These are phyloP conservation scores for Drosophila fungiperda DNA, from an alignment of 2,888 invertebrate genomes.

Conservation along the genomic window DNA sequence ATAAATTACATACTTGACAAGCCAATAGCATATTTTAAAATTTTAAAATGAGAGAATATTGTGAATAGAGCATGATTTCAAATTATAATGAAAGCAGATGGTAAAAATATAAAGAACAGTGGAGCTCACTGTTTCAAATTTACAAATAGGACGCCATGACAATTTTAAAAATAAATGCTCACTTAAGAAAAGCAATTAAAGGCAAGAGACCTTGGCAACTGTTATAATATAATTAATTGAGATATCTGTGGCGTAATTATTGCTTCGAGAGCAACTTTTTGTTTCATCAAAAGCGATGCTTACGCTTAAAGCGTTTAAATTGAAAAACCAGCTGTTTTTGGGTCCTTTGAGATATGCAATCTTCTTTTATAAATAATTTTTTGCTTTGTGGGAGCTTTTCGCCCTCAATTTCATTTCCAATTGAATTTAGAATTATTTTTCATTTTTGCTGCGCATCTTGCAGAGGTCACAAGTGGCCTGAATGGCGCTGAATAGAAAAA, in stretches of 20 bases:
- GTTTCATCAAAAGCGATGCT: conserved; percentile 9
- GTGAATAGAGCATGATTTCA: not conserved
- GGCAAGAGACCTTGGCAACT: not conserved
- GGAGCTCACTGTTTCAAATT: not conserved
- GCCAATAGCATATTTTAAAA: conserved; percentile 12
- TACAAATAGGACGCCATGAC: not conserved
- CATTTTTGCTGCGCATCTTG: conserved; percentile 75
- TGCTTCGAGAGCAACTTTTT: conserved; percentile 15
- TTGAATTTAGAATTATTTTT: conserved; percentile 82
- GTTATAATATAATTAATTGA: not conserved
- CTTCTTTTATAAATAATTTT: conserved; percentile 13
- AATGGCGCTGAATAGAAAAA: conserved; percentile 47
- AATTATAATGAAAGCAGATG: not conserved
- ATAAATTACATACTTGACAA: conserved; percentile 3
- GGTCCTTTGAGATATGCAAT: conserved; percentile 55
- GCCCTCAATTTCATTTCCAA: conserved; percentile 82
- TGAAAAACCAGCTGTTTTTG: conserved; percentile 58
- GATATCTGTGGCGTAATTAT: not conserved
- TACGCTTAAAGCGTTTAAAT: conserved; percentile 64
- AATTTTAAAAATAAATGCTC: not conserved
- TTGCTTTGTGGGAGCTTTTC: conserved; percentile 50
- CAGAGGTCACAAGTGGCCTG: conserved; percentile 78
- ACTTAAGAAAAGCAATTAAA: not conserved
- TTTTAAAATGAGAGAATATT: not conserved
- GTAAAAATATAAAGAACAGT: not conserved